phyloP scores from a whole-genome alignment of 2,113 vertebrate species.

The Oophaga pumilio region DNA sequence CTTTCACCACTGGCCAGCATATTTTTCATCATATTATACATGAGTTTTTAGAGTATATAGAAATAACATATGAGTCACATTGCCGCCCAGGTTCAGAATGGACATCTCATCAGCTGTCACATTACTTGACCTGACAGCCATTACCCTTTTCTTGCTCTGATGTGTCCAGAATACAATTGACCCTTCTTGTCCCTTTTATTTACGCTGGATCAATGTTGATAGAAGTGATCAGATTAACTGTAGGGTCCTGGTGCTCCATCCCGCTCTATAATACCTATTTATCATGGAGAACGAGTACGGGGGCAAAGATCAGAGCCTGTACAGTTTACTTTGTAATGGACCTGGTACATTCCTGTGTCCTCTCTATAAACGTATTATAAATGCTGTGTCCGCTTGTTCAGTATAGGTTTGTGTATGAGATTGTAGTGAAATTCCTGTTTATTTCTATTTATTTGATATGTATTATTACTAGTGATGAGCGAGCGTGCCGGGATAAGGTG shows the following conservation, averaged over 20 bases:
- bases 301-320: not conserved
- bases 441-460: not conserved
- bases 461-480: too few species aligned
- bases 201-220: slow-evolving; percentile 27
- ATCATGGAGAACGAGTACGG: not conserved
- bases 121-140: not conserved
- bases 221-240: not conserved
- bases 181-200: not conserved
- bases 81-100: not conserved
- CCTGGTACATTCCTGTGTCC: not conserved
- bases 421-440: not conserved
- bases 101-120: not conserved
- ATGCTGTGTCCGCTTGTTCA: not conserved
- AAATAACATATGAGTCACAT: not conserved
- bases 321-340: not conserved
- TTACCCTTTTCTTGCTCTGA: slow-evolving; percentile 22
- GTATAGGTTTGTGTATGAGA: not conserved
- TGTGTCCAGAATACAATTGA: not conserved
- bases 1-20: not conserved
- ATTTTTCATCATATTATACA: not conserved
- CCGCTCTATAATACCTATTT: not conserved
- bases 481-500: too few species aligned
- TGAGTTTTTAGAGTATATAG: not conserved
- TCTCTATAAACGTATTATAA: not conserved
- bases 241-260: not conserved